phyloP scores from a whole-genome alignment of 2,888 invertebrate species.

The Dicyrtomina minuta region DNA sequence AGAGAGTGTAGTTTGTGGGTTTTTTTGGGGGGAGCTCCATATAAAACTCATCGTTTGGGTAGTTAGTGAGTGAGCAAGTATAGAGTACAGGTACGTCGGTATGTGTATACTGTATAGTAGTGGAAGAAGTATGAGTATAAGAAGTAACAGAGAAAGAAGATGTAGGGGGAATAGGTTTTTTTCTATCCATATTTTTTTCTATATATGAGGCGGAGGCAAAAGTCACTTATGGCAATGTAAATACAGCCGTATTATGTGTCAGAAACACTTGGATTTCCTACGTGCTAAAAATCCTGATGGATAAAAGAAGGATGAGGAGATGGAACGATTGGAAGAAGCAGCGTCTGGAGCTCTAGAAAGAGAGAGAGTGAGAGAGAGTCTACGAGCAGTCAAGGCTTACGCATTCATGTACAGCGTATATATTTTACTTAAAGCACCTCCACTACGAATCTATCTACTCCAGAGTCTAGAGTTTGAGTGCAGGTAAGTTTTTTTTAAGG shows the following conservation, averaged over 20 bases:
- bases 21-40: no score
- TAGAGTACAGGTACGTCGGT: no score
- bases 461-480: no score
- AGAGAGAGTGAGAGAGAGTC: constrained; percentile 5
- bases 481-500: not conserved
- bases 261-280: constrained; percentile 14
- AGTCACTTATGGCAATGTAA: not conserved
- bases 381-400: no score
- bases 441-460: no score
- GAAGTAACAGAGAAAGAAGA: not conserved
- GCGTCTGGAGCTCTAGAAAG: not conserved
- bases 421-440: no score
- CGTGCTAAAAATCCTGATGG: constrained; percentile 12
- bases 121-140: no score
- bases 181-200: not conserved
- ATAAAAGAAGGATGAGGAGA: not conserved
- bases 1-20: not conserved
- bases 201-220: no score
- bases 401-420: no score
- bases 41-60: no score
- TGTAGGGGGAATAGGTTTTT: not conserved
- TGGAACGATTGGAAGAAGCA: constrained; percentile 3
- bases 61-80: no score
- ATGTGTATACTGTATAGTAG: no score
- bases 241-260: constrained; percentile 2